phyloP scores from a whole-genome alignment of 2,113 vertebrate species.

The Crotalus helleri region DNA sequence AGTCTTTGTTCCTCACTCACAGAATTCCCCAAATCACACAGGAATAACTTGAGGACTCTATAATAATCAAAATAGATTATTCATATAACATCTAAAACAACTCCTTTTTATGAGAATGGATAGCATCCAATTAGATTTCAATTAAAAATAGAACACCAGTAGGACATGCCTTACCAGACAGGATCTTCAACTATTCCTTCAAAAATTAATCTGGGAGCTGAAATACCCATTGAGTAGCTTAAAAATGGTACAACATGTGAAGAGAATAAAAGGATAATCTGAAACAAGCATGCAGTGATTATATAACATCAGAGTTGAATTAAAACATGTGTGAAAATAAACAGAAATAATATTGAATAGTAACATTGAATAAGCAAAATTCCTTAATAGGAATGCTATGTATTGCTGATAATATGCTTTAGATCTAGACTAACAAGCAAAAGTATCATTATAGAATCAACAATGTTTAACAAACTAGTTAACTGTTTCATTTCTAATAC shows the following conservation, averaged over 20 bases:
- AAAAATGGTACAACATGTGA: neutral
- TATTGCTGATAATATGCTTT: neutral
- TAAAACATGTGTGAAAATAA: no score
- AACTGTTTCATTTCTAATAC: neutral
- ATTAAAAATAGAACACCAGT: neutral
- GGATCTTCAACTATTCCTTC: no score
- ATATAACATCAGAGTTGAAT: neutral
- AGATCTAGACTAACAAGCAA: neutral
- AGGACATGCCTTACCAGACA: neutral
- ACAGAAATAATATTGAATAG: neutral
- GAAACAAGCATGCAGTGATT: neutral
- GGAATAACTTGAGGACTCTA: constrained; percentile 8
- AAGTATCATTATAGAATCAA: neutral
- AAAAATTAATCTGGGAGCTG: neutral
- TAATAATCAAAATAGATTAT: no score
- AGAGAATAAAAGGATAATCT: neutral
- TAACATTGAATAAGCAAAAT: neutral
- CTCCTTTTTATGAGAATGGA: neutral
- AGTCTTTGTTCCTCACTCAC: constrained; percentile 7
- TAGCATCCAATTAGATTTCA: no score
- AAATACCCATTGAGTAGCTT: neutral
- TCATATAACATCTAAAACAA: neutral
- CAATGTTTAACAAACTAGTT: neutral
- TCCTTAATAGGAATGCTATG: neutral
- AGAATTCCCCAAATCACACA: constrained; percentile 6